These are phyloP conservation scores for Lysiphlebus fabarum DNA, from an alignment of 1,140 invertebrate genomes.

Conservation along the genomic window DNA sequence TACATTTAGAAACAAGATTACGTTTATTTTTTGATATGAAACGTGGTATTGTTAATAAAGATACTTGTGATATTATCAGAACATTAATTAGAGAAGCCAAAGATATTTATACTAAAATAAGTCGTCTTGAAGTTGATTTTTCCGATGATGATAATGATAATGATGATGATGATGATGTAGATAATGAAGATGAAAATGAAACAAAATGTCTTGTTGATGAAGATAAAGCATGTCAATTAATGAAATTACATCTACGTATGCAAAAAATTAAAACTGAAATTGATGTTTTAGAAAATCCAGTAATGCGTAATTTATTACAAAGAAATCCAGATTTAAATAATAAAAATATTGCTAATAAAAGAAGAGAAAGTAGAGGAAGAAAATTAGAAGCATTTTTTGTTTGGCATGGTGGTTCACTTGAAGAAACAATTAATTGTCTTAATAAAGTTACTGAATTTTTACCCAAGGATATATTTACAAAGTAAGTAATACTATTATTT, in stretches of 20 bases:
- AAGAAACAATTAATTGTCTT: constrained; percentile 52
- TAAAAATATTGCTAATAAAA: constrained; percentile 32
- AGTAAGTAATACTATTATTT: constrained; percentile 28
- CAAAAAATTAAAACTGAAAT: constrained; percentile 62
- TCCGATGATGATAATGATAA: constrained; percentile 49
- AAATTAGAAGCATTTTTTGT: constrained; percentile 52
- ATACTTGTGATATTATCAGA: constrained; percentile 57
- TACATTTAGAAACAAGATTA: constrained; percentile 59
- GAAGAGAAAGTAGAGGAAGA: constrained; percentile 30
- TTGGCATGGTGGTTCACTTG: constrained; percentile 50
- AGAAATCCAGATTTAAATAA: constrained; percentile 39
- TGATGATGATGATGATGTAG: constrained; percentile 30
- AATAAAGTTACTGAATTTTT: constrained; percentile 46
- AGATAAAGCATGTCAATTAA: constrained; percentile 49
- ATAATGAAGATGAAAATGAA: constrained; percentile 30
- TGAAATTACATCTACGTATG: constrained; percentile 59
- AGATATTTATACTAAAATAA: constrained; percentile 55
- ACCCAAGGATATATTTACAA: constrained; percentile 41
- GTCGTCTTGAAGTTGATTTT: constrained; percentile 52
- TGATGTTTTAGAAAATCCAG: constrained; percentile 61
- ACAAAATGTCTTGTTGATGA: constrained; percentile 39
- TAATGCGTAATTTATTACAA: constrained; percentile 54
- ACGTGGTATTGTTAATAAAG: constrained; percentile 51
- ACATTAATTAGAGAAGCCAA: constrained; percentile 57
- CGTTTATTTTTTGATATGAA: constrained; percentile 62